Evolutionary conservation across 2,888 invertebrate species (phyloP).

Genomic region (Diabrotica balteata): DNA sequence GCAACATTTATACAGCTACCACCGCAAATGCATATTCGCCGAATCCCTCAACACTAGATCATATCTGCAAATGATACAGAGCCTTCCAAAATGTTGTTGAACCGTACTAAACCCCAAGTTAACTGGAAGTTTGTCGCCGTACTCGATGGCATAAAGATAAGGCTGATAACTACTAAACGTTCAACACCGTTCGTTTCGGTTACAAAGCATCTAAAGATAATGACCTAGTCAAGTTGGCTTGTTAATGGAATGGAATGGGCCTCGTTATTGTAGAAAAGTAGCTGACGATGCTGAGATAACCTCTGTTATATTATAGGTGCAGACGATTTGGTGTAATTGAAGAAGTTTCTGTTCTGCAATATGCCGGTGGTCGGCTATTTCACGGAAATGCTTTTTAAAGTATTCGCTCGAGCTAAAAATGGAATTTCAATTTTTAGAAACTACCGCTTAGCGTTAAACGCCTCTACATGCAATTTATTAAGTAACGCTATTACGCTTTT

Average conservation of each 20-base stretch:
- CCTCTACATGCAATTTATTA: too few species aligned
- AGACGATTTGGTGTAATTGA: not conserved
- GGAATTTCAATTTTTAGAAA: too few species aligned
- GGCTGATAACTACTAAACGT: slow-evolving; percentile 21
- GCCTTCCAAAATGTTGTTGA: slow-evolving; percentile 16
- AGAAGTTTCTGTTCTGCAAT: not conserved
- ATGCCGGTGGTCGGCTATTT: not conserved
- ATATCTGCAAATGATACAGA: slow-evolving; percentile 18
- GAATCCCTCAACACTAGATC: slow-evolving; percentile 4
- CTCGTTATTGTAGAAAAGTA: slow-evolving; percentile 18
- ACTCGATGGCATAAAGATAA: slow-evolving; percentile 31
- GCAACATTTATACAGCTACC: not conserved
- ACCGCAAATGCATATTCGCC: not conserved
- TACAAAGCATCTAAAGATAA: slow-evolving; percentile 29
- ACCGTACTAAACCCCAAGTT: slow-evolving; percentile 17
- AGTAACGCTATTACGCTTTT: too few species aligned
- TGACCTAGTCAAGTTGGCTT: slow-evolving; percentile 25
- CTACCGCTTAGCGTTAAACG: too few species aligned
- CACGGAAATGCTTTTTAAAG: too few species aligned
- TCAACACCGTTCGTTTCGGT: slow-evolving; percentile 24
- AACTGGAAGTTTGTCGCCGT: slow-evolving; percentile 21
- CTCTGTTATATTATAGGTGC: slow-evolving; percentile 1
- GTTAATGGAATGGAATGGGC: slow-evolving; percentile 27
- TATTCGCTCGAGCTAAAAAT: too few species aligned
- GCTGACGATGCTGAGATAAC: slow-evolving; percentile 7